Conservation (phyloP, 2,888 invertebrate genomes). For the Troglohyphantes excavatus region DNA sequence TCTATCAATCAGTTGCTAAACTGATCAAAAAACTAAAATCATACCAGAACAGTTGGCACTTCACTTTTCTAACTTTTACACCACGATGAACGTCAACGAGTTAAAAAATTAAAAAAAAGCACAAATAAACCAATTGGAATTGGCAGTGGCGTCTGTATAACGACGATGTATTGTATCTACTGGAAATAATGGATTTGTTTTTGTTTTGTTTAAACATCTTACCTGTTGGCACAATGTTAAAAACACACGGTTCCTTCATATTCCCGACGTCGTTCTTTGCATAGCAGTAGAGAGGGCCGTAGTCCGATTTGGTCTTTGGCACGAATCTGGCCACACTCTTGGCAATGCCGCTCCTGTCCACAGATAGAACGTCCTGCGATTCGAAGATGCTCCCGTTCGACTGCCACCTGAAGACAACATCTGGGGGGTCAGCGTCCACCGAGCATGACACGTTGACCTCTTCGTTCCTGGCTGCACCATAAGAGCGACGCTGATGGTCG, state of each 20-base stretch:
- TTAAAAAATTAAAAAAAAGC: too few relatives aligned
- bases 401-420: conserved; percentile 93
- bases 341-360: neutral
- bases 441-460: conserved; percentile 79
- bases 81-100: too few relatives aligned
- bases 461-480: conserved; percentile 79
- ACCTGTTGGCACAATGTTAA: conserved; percentile 82
- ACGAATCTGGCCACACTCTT: conserved; percentile 79
- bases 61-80: too few relatives aligned
- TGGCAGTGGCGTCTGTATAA: too few relatives aligned
- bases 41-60: too few relatives aligned
- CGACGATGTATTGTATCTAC: too few relatives aligned
- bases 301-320: conserved; percentile 80
- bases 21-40: too few relatives aligned
- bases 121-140: too few relatives aligned
- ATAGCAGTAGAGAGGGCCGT: conserved; percentile 80
- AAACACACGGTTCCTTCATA: conserved; percentile 80
- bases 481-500: conserved; percentile 84
- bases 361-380: conserved; percentile 11
- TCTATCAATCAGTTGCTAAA: too few relatives aligned
- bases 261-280: conserved; percentile 80
- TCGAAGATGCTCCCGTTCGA: conserved; percentile 89
- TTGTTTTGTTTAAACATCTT: too few relatives aligned
- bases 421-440: conserved; percentile 80
- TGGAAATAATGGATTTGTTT: too few relatives aligned